phyloP scores from a whole-genome alignment of 2,888 invertebrate genomes.

The Lepidochrysops patricia region DNA sequence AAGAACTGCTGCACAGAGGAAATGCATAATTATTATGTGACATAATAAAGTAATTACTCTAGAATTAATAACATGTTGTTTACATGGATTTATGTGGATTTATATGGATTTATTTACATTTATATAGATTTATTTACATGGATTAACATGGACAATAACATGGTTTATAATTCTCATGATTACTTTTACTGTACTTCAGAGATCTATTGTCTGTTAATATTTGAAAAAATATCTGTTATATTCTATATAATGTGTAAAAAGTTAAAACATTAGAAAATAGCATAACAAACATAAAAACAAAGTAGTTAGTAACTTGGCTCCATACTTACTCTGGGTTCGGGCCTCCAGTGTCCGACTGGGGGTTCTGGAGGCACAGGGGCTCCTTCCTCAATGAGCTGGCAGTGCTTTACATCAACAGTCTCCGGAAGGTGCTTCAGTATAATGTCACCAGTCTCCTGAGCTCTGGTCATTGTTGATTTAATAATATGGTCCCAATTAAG shows the following conservation, averaged over 20 bases:
- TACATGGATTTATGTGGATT: too few species aligned
- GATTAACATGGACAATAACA: too few species aligned
- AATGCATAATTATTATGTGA: constrained; percentile 24
- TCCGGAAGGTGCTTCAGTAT: constrained; percentile 82
- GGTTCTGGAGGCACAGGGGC: constrained; percentile 97
- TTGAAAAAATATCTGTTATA: too few species aligned
- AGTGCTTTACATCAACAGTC: constrained; percentile 74
- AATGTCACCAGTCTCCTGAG: constrained; percentile 91
- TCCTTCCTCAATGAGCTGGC: constrained; percentile 90
- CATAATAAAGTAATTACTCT: background rate
- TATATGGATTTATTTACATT: too few species aligned
- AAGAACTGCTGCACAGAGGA: constrained; percentile 85
- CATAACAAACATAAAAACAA: too few species aligned
- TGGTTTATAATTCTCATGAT: too few species aligned
- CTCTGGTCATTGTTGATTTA: constrained; percentile 94
- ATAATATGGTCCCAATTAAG: constrained; percentile 87
- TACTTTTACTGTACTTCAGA: too few species aligned
- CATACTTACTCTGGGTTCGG: constrained; percentile 76
- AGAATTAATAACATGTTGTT: background rate
- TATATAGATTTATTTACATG: too few species aligned
- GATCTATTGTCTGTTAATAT: too few species aligned
- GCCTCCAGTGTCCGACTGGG: constrained; percentile 89
- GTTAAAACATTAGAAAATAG: too few species aligned
- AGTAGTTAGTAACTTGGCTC: too few species aligned
- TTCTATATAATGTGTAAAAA: too few species aligned